A percentile compares a stretch with the other conserved stretches of the same genome.
Evolutionary conservation across 2,888 invertebrate genomes (phyloP).

Genomic region (Fissipunctia ypsillon): DNA sequence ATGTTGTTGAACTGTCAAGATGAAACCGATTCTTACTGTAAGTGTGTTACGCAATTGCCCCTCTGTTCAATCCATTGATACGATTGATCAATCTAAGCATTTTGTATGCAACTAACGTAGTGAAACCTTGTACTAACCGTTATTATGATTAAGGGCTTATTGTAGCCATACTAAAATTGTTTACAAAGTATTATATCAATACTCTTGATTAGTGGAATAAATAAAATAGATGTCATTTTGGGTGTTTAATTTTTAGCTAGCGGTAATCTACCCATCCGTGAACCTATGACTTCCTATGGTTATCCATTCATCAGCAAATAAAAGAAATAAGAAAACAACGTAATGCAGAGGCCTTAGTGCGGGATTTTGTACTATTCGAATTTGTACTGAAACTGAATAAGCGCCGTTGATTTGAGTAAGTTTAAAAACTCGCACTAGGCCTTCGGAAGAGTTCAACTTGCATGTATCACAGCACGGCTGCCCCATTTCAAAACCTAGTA

Average conservation of each 20-base stretch:
- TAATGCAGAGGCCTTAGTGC: too few relatives aligned
- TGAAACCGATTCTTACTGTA: too few relatives aligned
- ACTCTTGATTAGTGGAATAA: slow-evolving; percentile 4
- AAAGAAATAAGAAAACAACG: not conserved
- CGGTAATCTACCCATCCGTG: too few relatives aligned
- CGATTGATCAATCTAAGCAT: not conserved
- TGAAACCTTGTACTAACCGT: not conserved
- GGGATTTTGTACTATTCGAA: too few relatives aligned
- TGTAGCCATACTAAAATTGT: slow-evolving; percentile 3
- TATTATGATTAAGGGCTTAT: not conserved
- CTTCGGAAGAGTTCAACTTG: too few relatives aligned
- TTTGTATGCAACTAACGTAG: not conserved
- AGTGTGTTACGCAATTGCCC: too few relatives aligned
- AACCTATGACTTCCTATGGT: not conserved
- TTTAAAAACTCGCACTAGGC: too few relatives aligned
- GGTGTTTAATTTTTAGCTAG: slow-evolving; percentile 1
- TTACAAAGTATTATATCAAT: slow-evolving; percentile 1
- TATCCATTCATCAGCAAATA: not conserved
- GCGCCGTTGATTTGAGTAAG: too few relatives aligned
- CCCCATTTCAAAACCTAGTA: too few relatives aligned
- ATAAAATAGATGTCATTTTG: not conserved
- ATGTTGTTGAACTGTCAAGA: too few relatives aligned
- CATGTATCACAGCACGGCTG: too few relatives aligned
- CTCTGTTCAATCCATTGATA: not conserved
- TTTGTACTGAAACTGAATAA: too few relatives aligned